A percentile compares a stretch with the other conserved stretches of the same genome.
Conservation (phyloP, 2,113 vertebrate genomes). For the Sceloporus undulatus region DNA sequence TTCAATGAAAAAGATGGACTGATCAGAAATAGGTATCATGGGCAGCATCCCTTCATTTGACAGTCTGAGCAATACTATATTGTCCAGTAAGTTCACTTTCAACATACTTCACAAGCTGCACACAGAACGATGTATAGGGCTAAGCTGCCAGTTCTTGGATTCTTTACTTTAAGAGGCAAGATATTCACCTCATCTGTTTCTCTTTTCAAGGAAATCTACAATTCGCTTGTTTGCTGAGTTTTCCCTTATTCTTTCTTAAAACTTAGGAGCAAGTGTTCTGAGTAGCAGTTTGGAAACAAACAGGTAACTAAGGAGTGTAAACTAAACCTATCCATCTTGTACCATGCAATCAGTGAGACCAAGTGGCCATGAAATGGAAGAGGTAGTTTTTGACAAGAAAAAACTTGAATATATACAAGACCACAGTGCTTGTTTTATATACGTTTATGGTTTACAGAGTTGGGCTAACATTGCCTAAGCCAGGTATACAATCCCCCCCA, state of each 20-base stretch:
- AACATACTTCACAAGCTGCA: rapidly evolving
- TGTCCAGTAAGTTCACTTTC: rapidly evolving
- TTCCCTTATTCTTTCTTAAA: not conserved
- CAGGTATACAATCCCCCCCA: too few species aligned
- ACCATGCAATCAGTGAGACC: not conserved
- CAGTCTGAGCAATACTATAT: rapidly evolving
- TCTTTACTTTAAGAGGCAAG: not conserved
- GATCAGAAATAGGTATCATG: constrained; percentile 48
- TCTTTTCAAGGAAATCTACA: not conserved
- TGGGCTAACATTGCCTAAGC: not conserved
- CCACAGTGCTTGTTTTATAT: not conserved
- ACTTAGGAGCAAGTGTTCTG: not conserved
- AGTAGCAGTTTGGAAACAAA: constrained; percentile 12
- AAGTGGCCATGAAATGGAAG: not conserved
- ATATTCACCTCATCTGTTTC: not conserved
- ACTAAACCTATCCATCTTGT: not conserved
- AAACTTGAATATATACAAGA: not conserved
- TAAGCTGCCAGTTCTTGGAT: rapidly evolving
- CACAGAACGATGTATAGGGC: rapidly evolving
- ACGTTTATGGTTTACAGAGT: not conserved
- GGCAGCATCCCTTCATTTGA: rapidly evolving
- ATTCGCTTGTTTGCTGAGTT: not conserved
- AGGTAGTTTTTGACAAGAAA: not conserved
- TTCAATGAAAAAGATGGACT: constrained; percentile 68
- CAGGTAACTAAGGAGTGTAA: not conserved